A percentile compares a stretch with the other conserved stretches of the same genome.
phyloP scores from a whole-genome alignment of 2,113 vertebrate genomes.

The Acrocephalus kingi region DNA sequence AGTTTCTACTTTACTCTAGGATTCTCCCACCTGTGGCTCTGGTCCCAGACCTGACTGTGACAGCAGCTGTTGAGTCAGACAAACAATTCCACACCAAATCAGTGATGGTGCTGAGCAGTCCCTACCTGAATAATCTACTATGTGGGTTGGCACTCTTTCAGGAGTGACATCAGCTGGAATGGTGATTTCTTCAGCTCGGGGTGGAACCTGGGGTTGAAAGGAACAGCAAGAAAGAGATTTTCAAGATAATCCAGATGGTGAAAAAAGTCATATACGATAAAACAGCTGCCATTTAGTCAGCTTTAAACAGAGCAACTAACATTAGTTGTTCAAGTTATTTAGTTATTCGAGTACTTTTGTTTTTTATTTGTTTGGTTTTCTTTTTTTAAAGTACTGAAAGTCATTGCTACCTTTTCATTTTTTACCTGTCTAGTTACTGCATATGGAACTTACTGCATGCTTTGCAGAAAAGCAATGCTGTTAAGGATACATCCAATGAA shows the following conservation, averaged over 20 bases:
- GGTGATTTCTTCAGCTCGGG: slow-evolving; percentile 96
- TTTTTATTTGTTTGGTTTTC: neutral
- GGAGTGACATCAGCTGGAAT: slow-evolving; percentile 98
- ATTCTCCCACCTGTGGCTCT: neutral
- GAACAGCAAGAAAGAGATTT: slow-evolving; percentile 28
- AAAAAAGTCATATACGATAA: neutral
- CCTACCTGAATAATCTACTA: slow-evolving; percentile 97
- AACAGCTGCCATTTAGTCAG: neutral
- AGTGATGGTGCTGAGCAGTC: neutral
- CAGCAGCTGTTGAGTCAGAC: neutral
- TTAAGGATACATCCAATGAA: neutral
- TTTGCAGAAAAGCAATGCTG: neutral
- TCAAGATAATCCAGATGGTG: neutral
- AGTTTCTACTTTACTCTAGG: neutral
- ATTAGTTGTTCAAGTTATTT: neutral
- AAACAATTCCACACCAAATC: neutral
- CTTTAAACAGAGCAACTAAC: neutral
- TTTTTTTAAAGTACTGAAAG: neutral
- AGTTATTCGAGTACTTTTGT: neutral
- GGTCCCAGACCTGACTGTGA: neutral
- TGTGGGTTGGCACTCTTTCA: slow-evolving; percentile 97
- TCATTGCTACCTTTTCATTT: neutral
- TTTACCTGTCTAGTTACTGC: neutral
- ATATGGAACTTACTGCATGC: neutral
- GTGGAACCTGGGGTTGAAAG: slow-evolving; percentile 85